phyloP scores from a whole-genome alignment of 2,113 vertebrate genomes.

The Struthio camelus region DNA sequence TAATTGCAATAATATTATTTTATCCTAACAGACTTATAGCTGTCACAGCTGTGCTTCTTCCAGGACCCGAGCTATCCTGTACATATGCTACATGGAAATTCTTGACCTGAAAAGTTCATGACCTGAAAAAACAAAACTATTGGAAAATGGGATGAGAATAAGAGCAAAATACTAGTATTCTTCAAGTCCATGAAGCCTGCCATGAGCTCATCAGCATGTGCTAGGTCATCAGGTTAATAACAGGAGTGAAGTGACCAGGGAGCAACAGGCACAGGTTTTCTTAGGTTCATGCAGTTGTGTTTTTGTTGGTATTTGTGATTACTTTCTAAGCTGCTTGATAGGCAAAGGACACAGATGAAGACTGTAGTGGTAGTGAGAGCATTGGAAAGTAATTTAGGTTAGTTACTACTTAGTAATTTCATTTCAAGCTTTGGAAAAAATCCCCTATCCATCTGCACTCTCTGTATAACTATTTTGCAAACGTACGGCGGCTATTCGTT shows the following conservation, averaged over 20 bases:
- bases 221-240: not conserved
- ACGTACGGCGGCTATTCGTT: not conserved
- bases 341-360: not conserved
- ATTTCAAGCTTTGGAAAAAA: not conserved
- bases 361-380: not conserved
- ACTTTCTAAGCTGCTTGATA: not conserved
- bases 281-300: not conserved
- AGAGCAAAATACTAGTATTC: not conserved
- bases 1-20: not conserved
- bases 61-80: not conserved
- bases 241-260: not conserved
- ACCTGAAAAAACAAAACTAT: not conserved
- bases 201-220: not conserved
- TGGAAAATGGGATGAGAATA: not conserved
- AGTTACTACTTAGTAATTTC: not conserved
- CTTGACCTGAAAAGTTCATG: not conserved
- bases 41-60: not conserved
- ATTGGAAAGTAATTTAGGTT: not conserved
- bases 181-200: not conserved
- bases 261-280: not conserved
- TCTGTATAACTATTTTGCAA: not conserved
- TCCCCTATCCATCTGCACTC: not conserved
- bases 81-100: fast-evolving
- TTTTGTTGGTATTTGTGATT: not conserved
- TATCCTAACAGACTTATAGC: not conserved